A percentile compares a stretch with the other conserved stretches of the same genome.
These are phyloP conservation scores for Gastrophryne carolinensis DNA, from an alignment of 2,797 vertebrate genomes.

Conservation along the genomic window DNA sequence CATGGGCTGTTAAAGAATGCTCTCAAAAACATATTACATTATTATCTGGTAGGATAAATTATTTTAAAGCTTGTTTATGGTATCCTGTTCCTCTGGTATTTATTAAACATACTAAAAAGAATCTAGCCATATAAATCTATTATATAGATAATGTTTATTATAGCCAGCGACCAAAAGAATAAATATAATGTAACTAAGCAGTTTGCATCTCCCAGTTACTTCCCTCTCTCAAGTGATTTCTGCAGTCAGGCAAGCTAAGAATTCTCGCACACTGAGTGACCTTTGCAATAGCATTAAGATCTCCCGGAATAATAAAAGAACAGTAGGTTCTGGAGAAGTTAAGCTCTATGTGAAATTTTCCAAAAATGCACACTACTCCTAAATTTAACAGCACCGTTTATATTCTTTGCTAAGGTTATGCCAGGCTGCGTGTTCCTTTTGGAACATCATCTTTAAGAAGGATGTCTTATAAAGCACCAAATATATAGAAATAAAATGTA, in stretches of 20 bases:
- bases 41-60: background rate
- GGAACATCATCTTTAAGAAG: constrained; percentile 2
- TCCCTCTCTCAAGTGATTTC: constrained; percentile 36
- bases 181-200: constrained; percentile 24
- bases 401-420: constrained; percentile 37
- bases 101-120: too few relatives aligned
- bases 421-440: constrained; percentile 26
- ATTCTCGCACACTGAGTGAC: constrained; percentile 50
- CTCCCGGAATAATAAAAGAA: constrained; percentile 49
- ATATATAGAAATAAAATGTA: background rate
- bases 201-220: constrained; percentile 24
- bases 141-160: background rate
- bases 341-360: constrained; percentile 49
- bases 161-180: background rate
- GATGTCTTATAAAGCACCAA: background rate
- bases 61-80: background rate
- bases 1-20: background rate
- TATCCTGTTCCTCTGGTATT: too few relatives aligned
- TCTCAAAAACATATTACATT: too few relatives aligned
- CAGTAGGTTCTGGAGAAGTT: constrained; percentile 47
- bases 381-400: constrained; percentile 35
- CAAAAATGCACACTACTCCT: constrained; percentile 17
- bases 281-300: constrained; percentile 51
- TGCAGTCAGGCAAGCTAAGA: constrained; percentile 35
- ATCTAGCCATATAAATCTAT: too few relatives aligned